Evolutionary conservation across 2,113 vertebrate species (phyloP), one percentile per base, ranked within the genome.

Genomic region (Cyrtonyx montezumae): DNA sequence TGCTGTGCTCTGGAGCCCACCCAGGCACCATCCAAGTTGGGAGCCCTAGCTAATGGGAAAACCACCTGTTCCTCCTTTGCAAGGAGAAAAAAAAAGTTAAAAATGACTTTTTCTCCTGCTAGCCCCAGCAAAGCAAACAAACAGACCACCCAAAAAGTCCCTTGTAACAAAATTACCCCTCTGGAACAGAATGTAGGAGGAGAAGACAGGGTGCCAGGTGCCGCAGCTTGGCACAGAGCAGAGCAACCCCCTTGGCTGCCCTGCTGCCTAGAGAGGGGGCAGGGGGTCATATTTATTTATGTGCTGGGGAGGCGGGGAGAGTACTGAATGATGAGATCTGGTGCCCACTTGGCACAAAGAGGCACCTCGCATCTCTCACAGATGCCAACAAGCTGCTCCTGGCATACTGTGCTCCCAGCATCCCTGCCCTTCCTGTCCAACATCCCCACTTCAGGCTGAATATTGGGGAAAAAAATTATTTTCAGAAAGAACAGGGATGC

Each of bases 371-470:
- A 34, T 16, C 34, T 46, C 34, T 74, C 37, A 62, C 62, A 43
- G 28, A 84, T 40, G 84, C 83, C 95, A 93, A 92, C 91, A 94
- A 90, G 53, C 88, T 90, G 94, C 75, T 95, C 66, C 84, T 91
- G 95, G 49, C 91, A 89, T 56, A 46, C 68, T 1, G 36, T 1
- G 5, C 79, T 65, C 30, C 20, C 76, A 3, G 82, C 62, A 58
- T 40, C 80, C 77, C 90, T 81, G 77, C 40, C 74, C 56, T 34
- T 53, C 23, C 87, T 79, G 36, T 51, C 32, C 68, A 8, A 4
- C 7, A 28, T 8, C 40, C 19, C 36, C 45, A 55, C 30, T 30
- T 30, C 51, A 51, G 23, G 25, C 49, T 51, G 49, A 8, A 7
- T 26, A 15, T 28, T 15, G 49, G 49, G 25, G 26, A 51, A 51